These are phyloP conservation scores for Pachyuromys duprasi DNA, from an alignment of 2,797 vertebrate species.

Conservation along the genomic window DNA sequence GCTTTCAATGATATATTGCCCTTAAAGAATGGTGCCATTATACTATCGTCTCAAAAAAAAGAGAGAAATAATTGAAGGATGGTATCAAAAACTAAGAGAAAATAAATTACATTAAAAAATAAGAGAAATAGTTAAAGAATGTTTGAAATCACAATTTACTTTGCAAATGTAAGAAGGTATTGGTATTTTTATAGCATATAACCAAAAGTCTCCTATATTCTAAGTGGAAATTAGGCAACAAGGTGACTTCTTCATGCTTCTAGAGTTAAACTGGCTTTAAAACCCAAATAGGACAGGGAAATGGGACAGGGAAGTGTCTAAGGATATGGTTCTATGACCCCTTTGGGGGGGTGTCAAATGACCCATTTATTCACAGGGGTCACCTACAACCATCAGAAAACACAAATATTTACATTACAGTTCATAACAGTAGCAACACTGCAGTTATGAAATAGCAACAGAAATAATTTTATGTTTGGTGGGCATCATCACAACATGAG, in stretches of 20 bases:
- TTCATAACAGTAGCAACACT: background rate
- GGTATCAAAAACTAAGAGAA: no score
- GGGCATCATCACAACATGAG: background rate
- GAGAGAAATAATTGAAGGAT: background rate
- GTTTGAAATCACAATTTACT: constrained; percentile 14
- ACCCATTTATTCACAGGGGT: no score
- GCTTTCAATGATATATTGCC: constrained; percentile 33
- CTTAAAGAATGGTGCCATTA: constrained; percentile 17
- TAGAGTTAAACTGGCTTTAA: constrained; percentile 34
- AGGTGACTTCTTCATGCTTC: background rate
- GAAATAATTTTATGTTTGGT: background rate
- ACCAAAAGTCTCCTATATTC: constrained; percentile 29
- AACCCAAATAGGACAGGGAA: background rate
- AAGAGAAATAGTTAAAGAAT: background rate
- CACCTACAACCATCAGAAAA: background rate
- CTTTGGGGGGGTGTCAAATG: background rate
- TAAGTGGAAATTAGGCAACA: constrained; percentile 18
- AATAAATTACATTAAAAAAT: no score
- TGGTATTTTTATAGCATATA: background rate
- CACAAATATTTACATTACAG: background rate
- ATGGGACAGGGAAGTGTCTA: background rate
- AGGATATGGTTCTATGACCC: background rate
- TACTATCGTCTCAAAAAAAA: background rate
- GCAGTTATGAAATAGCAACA: background rate
- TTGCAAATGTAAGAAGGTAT: background rate